Percentiles rank a stretch among this genome's conserved stretches.
Evolutionary conservation across 2,797 vertebrate genomes (phyloP).

Genomic region (Petrocephalus sullivani): DNA sequence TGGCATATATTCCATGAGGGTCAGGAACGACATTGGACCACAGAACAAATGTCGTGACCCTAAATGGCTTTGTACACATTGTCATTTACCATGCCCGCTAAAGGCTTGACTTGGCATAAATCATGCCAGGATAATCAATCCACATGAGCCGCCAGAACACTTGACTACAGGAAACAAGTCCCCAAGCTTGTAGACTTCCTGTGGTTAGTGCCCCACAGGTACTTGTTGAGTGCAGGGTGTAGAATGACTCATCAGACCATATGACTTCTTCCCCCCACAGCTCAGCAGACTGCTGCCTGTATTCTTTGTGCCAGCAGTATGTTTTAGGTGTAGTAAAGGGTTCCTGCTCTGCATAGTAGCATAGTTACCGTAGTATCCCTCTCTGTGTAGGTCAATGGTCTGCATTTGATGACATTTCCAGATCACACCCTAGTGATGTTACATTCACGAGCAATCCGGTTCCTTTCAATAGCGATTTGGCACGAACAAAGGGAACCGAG

Average conservation of each 20-base stretch:
- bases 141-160: background rate
- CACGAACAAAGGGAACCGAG: background rate
- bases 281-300: constrained; percentile 4
- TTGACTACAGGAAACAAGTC: background rate
- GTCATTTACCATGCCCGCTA: background rate
- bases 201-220: background rate
- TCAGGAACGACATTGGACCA: background rate
- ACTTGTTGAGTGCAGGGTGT: constrained; percentile 6
- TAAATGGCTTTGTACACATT: constrained; percentile 5
- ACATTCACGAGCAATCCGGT: background rate
- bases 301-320: background rate
- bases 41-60: background rate
- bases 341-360: background rate
- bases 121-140: background rate
- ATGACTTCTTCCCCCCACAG: background rate
- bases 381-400: background rate
- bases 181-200: background rate
- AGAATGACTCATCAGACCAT: background rate
- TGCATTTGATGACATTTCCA: background rate
- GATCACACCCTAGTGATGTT: background rate
- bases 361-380: background rate
- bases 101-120: background rate
- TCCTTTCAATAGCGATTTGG: background rate
- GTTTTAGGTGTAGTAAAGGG: constrained; percentile 10
- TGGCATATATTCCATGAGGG: background rate